Percentiles rank a stretch among this genome's conserved stretches.
These are phyloP conservation scores for Anableps anableps DNA, from an alignment of 2,797 vertebrate genomes.

Conservation along the genomic window DNA sequence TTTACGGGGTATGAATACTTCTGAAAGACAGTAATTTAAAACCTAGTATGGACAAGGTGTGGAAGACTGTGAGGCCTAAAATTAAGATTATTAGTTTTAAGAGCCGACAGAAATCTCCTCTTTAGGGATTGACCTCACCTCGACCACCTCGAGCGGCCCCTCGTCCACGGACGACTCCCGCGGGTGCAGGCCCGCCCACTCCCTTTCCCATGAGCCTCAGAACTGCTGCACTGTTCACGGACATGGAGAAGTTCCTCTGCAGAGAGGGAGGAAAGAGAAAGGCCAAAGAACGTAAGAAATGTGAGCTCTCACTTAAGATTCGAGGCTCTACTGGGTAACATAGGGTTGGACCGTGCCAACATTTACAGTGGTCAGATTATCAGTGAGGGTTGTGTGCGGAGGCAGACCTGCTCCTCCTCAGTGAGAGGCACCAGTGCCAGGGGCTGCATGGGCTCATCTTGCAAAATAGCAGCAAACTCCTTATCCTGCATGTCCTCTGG, in stretches of 20 bases:
- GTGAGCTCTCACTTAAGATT: conserved; percentile 23
- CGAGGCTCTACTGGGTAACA: not conserved
- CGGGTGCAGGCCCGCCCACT: conserved; percentile 79
- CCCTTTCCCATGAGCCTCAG: conserved; percentile 94
- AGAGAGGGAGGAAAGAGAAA: conserved; percentile 47
- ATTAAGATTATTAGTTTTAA: not conserved
- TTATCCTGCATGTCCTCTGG: conserved; percentile 95
- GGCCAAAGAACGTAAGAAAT: conserved; percentile 69
- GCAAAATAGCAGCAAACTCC: conserved; percentile 91
- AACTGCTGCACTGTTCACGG: conserved; percentile 95
- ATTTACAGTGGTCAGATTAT: conserved; percentile 19
- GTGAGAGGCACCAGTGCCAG: conserved; percentile 91
- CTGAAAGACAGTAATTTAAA: not conserved
- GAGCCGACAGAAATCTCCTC: not conserved
- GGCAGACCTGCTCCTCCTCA: conserved; percentile 92
- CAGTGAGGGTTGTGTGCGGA: not conserved
- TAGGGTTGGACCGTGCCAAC: not conserved
- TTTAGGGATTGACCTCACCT: conserved; percentile 73
- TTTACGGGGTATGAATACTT: not conserved
- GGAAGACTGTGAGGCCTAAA: not conserved
- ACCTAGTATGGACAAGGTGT: not conserved
- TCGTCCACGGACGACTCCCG: conserved; percentile 86
- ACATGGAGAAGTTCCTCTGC: conserved; percentile 96
- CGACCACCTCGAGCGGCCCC: conserved; percentile 88
- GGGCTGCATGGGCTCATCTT: conserved; percentile 91